Evolutionary conservation across 2,888 invertebrate genomes (phyloP).

Genomic region (Amphipyra berbera): DNA sequence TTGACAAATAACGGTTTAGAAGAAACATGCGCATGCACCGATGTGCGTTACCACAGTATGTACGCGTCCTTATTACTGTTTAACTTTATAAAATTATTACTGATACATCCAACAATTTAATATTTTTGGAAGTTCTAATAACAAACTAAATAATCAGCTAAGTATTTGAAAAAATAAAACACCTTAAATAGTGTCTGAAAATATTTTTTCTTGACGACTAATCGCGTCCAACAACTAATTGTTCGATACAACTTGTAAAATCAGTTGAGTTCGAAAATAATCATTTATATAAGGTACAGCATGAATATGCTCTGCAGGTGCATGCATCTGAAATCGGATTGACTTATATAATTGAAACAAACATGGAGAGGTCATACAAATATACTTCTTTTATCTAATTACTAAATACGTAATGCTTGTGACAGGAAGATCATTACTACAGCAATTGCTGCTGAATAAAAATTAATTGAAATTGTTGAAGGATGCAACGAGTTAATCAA

Average conservation of each 20-base stretch:
- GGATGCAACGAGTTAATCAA: slow-evolving; percentile 19
- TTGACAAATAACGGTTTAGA: no score
- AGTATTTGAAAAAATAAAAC: no score
- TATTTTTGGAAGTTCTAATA: no score
- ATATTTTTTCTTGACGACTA: background rate
- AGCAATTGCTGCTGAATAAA: slow-evolving; percentile 3
- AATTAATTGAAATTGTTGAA: slow-evolving; percentile 11
- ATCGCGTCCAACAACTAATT: background rate
- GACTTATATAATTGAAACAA: slow-evolving; percentile 21
- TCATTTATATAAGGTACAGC: slow-evolving; percentile 7
- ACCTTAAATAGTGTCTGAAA: no score
- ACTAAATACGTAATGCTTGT: slow-evolving; percentile 12
- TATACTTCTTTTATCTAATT: slow-evolving; percentile 21
- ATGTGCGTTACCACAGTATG: no score
- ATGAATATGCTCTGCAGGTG: slow-evolving; percentile 16
- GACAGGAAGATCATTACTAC: slow-evolving; percentile 13
- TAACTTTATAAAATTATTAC: no score
- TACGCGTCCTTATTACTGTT: no score
- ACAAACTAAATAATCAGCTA: no score
- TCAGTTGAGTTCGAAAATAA: slow-evolving; percentile 10
- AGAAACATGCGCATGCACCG: no score
- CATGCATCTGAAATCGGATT: slow-evolving; percentile 2
- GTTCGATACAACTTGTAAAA: slow-evolving; percentile 5
- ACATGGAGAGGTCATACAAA: background rate
- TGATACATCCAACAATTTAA: no score